Percentiles rank a stretch among this genome's conserved stretches.
These are phyloP conservation scores for Phocides pigmalion DNA, from an alignment of 1,140 invertebrate genomes.

Conservation along the genomic window DNA sequence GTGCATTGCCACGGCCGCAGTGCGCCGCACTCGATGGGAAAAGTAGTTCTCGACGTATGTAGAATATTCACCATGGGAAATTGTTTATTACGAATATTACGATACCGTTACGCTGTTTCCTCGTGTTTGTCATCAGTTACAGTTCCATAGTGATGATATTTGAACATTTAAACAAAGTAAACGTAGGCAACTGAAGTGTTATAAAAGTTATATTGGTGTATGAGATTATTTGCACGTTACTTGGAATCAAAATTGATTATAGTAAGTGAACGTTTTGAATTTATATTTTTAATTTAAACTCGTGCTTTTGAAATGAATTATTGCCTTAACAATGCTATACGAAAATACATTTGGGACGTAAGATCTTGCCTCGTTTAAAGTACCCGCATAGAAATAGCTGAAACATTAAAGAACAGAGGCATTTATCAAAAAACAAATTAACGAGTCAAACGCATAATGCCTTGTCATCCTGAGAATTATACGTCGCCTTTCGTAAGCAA, in stretches of 20 bases:
- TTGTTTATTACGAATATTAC: conserved; percentile 39
- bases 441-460: conserved; percentile 26
- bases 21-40: conserved; percentile 76
- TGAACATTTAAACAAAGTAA: neutral
- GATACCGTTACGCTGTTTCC: conserved; percentile 23
- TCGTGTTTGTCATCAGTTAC: neutral
- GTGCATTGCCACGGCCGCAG: conserved; percentile 78
- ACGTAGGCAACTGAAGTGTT: neutral
- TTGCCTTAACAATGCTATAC: neutral
- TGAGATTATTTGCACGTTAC: neutral
- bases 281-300: neutral
- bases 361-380: conserved; percentile 17
- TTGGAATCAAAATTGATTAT: neutral
- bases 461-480: conserved; percentile 21
- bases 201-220: neutral
- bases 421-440: conserved; percentile 31
- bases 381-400: conserved; percentile 12
- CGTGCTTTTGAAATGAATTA: neutral
- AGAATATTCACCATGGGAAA: conserved; percentile 72
- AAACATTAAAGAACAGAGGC: conserved; percentile 17
- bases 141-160: neutral
- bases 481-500: conserved; percentile 11
- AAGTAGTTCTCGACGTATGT: conserved; percentile 68
- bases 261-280: neutral
- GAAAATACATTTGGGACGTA: conserved; percentile 13